phyloP scores from a whole-genome alignment of 2,797 vertebrate species.

The Periparus ater region DNA sequence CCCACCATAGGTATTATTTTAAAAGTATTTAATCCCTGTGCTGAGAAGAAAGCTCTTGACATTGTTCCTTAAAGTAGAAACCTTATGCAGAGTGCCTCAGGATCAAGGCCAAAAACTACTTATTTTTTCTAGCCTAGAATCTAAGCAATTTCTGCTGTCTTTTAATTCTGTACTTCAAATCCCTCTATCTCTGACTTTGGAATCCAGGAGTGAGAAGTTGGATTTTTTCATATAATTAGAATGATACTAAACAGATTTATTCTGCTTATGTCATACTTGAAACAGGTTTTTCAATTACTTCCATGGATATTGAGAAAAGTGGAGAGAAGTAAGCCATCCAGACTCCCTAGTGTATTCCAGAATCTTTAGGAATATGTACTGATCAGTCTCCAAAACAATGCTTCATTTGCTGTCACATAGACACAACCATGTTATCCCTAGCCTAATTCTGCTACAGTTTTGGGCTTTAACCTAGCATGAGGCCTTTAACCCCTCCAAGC shows the following conservation, averaged over 20 bases:
- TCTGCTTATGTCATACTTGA: not conserved
- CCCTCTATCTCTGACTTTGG: not conserved
- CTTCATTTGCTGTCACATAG: fast-evolving
- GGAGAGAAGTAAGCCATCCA: not conserved
- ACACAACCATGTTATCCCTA: not conserved
- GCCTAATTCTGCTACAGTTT: not conserved
- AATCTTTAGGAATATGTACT: not conserved
- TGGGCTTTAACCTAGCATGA: not conserved
- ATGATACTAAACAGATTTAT: not conserved
- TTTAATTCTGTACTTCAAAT: not conserved
- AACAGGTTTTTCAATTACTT: not conserved
- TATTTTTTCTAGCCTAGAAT: not conserved
- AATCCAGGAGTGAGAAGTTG: not conserved
- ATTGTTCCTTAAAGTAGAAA: not conserved
- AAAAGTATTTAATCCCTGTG: not conserved
- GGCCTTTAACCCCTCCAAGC: not conserved
- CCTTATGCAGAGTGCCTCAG: not conserved
- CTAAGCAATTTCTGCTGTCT: not conserved
- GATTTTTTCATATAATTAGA: not conserved
- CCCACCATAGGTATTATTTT: not conserved
- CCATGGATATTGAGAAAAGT: not conserved
- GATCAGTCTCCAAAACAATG: not conserved
- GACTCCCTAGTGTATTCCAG: not conserved
- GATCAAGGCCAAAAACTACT: not conserved
- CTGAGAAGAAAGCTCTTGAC: not conserved